Conservation (phyloP, 2,797 vertebrate species). For the Alcedo atthis region DNA sequence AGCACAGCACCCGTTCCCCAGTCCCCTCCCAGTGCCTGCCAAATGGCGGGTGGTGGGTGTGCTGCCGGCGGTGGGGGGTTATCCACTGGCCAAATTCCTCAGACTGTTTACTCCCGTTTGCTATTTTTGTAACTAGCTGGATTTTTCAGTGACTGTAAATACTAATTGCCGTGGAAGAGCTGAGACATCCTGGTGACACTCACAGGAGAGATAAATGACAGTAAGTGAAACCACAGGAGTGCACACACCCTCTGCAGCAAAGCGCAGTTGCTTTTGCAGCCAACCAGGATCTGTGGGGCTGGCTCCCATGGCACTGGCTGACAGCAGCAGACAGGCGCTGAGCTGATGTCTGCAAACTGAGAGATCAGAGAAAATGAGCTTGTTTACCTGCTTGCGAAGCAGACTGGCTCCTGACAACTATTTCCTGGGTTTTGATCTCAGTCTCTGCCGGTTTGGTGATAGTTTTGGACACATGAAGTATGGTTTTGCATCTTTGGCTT, state of each 20-base stretch:
- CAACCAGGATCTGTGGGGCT: neutral
- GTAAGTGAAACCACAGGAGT: neutral
- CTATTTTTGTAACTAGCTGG: constrained; percentile 8
- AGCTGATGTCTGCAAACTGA: neutral
- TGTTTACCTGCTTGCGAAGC: constrained; percentile 47
- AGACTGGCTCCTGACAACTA: constrained; percentile 7
- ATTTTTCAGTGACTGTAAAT: constrained; percentile 5
- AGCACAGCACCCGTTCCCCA: neutral
- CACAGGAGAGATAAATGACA: constrained; percentile 2
- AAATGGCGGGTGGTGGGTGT: neutral
- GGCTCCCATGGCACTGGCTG: neutral
- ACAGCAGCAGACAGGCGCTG: neutral
- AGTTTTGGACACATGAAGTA: neutral
- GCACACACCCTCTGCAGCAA: neutral
- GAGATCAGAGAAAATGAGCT: neutral
- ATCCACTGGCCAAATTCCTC: neutral
- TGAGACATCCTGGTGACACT: neutral
- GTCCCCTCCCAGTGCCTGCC: neutral
- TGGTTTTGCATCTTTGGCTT: constrained; percentile 39
- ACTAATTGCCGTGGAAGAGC: neutral
- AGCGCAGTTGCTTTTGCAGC: neutral
- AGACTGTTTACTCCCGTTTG: neutral
- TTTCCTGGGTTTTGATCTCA: constrained; percentile 39
- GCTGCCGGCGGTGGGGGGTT: neutral
- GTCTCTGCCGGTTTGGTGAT: neutral